Evolutionary conservation across 2,888 invertebrate genomes (phyloP).

Genomic region (Pollenia angustigena): DNA sequence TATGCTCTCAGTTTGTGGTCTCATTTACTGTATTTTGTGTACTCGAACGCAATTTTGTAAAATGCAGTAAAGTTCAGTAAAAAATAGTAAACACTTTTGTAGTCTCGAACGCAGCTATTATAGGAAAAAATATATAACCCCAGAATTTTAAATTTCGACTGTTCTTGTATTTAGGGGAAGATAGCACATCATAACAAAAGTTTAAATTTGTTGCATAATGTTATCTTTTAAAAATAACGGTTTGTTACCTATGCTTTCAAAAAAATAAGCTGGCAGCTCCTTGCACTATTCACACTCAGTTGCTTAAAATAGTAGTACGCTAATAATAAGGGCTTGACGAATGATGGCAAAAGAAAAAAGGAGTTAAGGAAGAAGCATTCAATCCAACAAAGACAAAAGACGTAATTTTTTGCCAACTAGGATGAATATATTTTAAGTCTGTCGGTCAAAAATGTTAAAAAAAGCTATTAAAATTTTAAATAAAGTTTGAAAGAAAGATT

Average conservation of each 20-base stretch:
- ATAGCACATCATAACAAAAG: no score
- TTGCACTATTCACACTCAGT: background rate
- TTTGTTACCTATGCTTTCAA: no score
- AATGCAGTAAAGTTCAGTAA: no score
- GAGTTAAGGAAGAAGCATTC: background rate
- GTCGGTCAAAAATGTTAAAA: background rate
- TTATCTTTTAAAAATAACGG: background rate
- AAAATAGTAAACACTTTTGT: no score
- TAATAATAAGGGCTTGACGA: constrained; percentile 3
- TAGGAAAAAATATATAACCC: no score
- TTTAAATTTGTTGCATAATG: no score
- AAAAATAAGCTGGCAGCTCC: background rate
- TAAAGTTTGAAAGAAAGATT: background rate
- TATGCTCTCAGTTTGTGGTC: no score
- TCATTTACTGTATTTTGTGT: no score
- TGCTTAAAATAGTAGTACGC: background rate
- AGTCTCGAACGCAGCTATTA: no score
- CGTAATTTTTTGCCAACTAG: constrained; percentile 37
- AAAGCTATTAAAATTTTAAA: background rate
- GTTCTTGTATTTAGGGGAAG: no score
- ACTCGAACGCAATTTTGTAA: no score
- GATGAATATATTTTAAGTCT: background rate
- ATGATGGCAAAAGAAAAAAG: background rate
- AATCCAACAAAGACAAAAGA: constrained; percentile 21
- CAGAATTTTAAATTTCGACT: no score